These are phyloP conservation scores for Eleutherodactylus coqui DNA, from an alignment of 2,797 vertebrate genomes.

Conservation along the genomic window DNA sequence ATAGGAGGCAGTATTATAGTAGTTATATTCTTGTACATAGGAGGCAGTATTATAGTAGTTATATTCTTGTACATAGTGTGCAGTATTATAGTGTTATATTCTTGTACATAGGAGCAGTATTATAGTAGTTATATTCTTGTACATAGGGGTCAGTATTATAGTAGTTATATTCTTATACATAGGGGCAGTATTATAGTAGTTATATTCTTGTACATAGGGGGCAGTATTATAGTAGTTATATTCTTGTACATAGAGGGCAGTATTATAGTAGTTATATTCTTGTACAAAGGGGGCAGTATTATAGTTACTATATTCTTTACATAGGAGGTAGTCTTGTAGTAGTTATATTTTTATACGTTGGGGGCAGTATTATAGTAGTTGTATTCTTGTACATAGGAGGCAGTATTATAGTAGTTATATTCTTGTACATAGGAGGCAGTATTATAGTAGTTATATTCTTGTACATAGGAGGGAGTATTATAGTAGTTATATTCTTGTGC, in stretches of 20 bases:
- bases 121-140: slow-evolving; percentile 26
- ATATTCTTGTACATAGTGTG: slow-evolving; percentile 14
- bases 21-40: slow-evolving; percentile 27
- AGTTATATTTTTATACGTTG: slow-evolving; percentile 10
- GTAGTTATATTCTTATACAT: slow-evolving; percentile 6
- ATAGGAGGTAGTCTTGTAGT: neutral
- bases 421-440: neutral
- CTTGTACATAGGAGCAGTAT: slow-evolving; percentile 5
- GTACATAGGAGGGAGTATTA: slow-evolving; percentile 9
- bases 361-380: slow-evolving; percentile 20
- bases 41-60: slow-evolving; percentile 25
- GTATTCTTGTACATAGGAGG: neutral
- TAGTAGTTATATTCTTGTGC: slow-evolving; percentile 5
- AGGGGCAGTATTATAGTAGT: slow-evolving; percentile 17
- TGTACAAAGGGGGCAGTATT: no score
- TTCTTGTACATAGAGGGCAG: neutral
- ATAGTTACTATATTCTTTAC: neutral
- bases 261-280: slow-evolving; percentile 7
- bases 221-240: slow-evolving; percentile 11
- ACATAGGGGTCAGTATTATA: neutral
- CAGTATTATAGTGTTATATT: slow-evolving; percentile 27
- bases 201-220: slow-evolving; percentile 1
- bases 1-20: slow-evolving; percentile 9
- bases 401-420: slow-evolving; percentile 26
- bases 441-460: slow-evolving; percentile 10